Conservation (phyloP, 2,797 vertebrate genomes). For the Brachyalestes nurse region DNA sequence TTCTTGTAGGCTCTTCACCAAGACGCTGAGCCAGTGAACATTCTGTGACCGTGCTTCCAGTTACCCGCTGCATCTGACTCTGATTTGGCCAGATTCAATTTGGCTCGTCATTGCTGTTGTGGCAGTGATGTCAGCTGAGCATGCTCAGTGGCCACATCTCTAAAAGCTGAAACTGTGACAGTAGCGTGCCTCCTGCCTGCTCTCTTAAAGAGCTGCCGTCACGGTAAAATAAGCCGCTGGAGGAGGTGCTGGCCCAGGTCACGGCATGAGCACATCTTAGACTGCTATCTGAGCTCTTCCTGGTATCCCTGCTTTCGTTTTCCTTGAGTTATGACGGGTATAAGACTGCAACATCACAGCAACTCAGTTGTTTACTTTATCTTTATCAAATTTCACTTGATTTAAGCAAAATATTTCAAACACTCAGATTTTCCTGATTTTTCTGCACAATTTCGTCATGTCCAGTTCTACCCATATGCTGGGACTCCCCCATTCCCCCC, state of each 20-base stretch:
- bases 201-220: conserved; percentile 40
- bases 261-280: not conserved
- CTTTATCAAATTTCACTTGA: no score
- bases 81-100: conserved; percentile 46
- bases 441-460: no score
- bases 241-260: conserved; percentile 5
- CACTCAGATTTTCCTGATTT: no score
- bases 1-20: not conserved
- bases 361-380: not conserved
- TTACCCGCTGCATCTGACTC: conserved; percentile 33
- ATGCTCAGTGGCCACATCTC: not conserved
- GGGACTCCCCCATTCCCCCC: no score
- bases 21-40: not conserved
- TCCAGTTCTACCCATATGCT: no score
- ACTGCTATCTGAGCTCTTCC: conserved; percentile 18
- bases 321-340: not conserved
- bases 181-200: not conserved
- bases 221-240: conserved; percentile 45
- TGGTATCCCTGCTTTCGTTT: not conserved
- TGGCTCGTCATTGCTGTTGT: conserved; percentile 2
- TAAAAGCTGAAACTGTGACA: not conserved
- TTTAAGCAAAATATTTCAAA: no score
- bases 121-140: not conserved
- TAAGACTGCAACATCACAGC: not conserved
- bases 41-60: conserved; percentile 1